These are phyloP conservation scores for Stenotaenia linearis DNA, from an alignment of 2,888 invertebrate genomes.

Conservation along the genomic window DNA sequence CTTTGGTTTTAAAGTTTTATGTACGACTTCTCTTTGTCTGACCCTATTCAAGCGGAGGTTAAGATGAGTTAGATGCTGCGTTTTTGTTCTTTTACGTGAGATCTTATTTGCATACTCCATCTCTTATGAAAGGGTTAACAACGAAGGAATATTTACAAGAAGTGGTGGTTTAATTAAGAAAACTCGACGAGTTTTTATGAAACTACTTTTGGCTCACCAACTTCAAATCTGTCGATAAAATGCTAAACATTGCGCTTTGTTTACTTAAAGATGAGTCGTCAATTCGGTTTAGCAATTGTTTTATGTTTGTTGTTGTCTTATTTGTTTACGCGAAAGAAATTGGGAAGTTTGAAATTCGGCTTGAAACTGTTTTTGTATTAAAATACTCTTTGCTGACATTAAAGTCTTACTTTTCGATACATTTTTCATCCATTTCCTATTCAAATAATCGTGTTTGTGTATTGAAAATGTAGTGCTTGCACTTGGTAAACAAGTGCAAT, in stretches of 20 bases:
- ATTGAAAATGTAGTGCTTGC: too few species aligned
- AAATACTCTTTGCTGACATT: too few species aligned
- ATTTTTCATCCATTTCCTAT: too few species aligned
- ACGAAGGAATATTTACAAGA: conserved; percentile 8
- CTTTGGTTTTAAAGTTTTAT: not conserved
- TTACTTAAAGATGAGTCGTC: not conserved
- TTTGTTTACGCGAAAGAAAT: not conserved
- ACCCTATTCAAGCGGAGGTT: not conserved
- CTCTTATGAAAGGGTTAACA: not conserved
- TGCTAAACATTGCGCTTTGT: not conserved
- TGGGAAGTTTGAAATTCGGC: too few species aligned
- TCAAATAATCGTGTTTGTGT: too few species aligned
- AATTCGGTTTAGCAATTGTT: too few species aligned
- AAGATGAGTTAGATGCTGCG: not conserved
- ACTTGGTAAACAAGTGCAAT: too few species aligned
- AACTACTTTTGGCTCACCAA: not conserved
- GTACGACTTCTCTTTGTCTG: not conserved
- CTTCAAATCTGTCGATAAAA: conserved; percentile 11
- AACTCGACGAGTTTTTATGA: not conserved
- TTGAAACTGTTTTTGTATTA: too few species aligned
- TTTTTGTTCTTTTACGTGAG: not conserved
- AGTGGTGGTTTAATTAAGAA: conserved; percentile 2
- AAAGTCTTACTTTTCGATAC: too few species aligned
- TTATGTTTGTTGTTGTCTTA: too few species aligned
- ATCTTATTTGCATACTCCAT: not conserved